Base-by-base conservation (phyloP, 2,888 invertebrate genomes). In the Eledone cirrhosa region DNA sequence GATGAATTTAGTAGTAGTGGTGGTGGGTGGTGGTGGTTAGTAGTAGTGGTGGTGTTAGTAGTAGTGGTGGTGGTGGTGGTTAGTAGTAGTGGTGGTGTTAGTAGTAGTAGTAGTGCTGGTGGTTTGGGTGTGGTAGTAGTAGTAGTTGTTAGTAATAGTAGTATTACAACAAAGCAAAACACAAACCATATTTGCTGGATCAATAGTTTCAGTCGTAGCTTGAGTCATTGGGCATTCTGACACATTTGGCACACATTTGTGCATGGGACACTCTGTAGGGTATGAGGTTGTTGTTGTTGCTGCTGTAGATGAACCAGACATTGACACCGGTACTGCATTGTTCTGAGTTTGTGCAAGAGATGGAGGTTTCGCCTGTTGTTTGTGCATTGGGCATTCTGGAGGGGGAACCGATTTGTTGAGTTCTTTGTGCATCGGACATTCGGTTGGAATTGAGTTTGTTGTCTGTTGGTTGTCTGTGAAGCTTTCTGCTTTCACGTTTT, bases 101-200 rank as follows among this genome's bases (percentile, higher is more conserved):
- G 8, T 41, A 11, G 41, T 11, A 41, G 11, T 0, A 41, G 41
- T 8, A 41, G 41, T 41, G 41, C 41, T 8, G 5, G 0, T 41
- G 41, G 41, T 11, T 4, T 1, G 22, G 0, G 4, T 13, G 19
- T 29, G 29, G 8, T 19, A 63, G 27, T 1, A 63, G 13, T 8
- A 19, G n/a, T 11, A 63, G 22, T 16, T 24, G 22, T 13, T 1
- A 63, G 27, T 27, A 2, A 63, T 1, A 22, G 11, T 19, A 11
- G 22, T 11, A 11, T 13, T 63, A 19, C 14, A 2, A 11, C 0
- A 13, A n/a, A 24, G 22, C 8, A 33, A 33, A 72, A n/a, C n/a
- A 48, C 87, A 86, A 91, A 94, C 94, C 95, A 96, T 96, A 89
- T 97, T 97, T 81, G 94, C 92, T 0, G 96, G 96, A 91, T 96